A percentile compares a stretch with the other conserved stretches of the same genome.
phyloP scores from a whole-genome alignment of 2,888 invertebrate genomes.

The Drosophila picticornis region DNA sequence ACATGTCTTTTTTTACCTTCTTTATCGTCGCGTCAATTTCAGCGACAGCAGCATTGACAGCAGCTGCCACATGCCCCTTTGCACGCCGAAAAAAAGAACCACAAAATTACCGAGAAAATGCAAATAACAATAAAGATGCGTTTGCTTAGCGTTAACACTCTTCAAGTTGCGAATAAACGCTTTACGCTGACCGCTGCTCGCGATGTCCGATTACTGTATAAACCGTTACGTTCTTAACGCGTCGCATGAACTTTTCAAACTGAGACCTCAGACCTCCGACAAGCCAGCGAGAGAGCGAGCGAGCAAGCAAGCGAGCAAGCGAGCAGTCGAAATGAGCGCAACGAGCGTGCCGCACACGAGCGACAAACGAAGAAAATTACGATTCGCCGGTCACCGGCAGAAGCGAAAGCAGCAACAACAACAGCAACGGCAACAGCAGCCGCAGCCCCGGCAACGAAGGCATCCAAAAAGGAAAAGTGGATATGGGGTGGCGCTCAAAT shows the following conservation, averaged over 20 bases:
- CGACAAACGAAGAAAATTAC: slow-evolving; percentile 42
- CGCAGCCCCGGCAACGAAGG: slow-evolving; percentile 5
- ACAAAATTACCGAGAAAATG: slow-evolving; percentile 27
- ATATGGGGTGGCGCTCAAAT: slow-evolving; percentile 30
- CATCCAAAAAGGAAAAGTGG: slow-evolving; percentile 32
- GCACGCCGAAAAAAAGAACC: slow-evolving; percentile 11
- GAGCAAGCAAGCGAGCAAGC: slow-evolving; percentile 45
- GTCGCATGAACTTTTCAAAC: slow-evolving; percentile 79
- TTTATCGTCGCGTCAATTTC: slow-evolving; percentile 26
- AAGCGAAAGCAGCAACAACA: slow-evolving; percentile 39
- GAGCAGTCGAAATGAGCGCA: slow-evolving; percentile 31
- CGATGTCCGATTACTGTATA: slow-evolving; percentile 21
- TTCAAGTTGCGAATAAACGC: slow-evolving; percentile 47
- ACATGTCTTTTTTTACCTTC: slow-evolving; percentile 37
- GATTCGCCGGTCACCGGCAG: slow-evolving; percentile 52
- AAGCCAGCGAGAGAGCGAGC: slow-evolving; percentile 16
- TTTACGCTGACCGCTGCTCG: slow-evolving; percentile 35
- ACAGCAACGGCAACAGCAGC: slow-evolving; percentile 13
- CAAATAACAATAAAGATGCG: slow-evolving; percentile 61
- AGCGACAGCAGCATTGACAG: slow-evolving; percentile 14
- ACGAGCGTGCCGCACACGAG: slow-evolving; percentile 33
- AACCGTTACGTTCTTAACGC: slow-evolving; percentile 74
- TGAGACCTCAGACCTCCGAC: slow-evolving; percentile 60
- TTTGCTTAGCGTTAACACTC: slow-evolving; percentile 41
- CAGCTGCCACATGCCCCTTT: slow-evolving; percentile 27